Conservation (phyloP, 2,797 vertebrate species). For the Pitangus sulphuratus region DNA sequence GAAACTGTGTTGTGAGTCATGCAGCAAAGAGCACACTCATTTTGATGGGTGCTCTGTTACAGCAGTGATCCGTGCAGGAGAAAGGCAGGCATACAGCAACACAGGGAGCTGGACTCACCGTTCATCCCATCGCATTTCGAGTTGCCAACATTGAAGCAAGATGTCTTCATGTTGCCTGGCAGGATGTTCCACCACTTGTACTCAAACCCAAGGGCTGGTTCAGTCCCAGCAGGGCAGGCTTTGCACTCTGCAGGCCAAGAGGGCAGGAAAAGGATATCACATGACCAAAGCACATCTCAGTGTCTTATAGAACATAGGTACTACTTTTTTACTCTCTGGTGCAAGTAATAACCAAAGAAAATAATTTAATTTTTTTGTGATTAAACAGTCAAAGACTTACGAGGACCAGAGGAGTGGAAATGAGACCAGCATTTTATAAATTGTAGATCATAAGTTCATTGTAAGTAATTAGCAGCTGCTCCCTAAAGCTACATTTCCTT, state of each 20-base stretch:
- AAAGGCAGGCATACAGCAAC: neutral
- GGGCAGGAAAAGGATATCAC: neutral
- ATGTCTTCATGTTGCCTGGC: constrained; percentile 94
- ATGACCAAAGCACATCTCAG: neutral
- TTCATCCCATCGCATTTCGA: constrained; percentile 95
- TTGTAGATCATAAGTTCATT: rapidly evolving
- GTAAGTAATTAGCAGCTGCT: neutral
- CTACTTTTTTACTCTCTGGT: neutral
- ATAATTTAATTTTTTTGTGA: neutral
- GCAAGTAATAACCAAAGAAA: neutral
- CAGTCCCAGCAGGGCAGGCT: constrained; percentile 92
- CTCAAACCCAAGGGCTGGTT: constrained; percentile 89
- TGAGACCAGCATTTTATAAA: neutral
- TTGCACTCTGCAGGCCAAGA: constrained; percentile 81
- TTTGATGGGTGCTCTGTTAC: neutral
- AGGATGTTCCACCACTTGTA: constrained; percentile 99
- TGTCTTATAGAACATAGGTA: neutral
- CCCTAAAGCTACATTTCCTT: neutral
- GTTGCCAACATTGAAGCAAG: constrained; percentile 97
- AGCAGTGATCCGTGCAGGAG: neutral
- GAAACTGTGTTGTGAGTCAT: neutral
- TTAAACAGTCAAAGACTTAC: neutral
- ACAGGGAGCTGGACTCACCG: constrained; percentile 78
- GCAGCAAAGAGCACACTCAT: neutral
- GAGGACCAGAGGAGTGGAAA: neutral